A percentile compares a stretch with the other conserved stretches of the same genome.
phyloP scores from a whole-genome alignment of 2,888 invertebrate species.

The Aspidiotus destructor region DNA sequence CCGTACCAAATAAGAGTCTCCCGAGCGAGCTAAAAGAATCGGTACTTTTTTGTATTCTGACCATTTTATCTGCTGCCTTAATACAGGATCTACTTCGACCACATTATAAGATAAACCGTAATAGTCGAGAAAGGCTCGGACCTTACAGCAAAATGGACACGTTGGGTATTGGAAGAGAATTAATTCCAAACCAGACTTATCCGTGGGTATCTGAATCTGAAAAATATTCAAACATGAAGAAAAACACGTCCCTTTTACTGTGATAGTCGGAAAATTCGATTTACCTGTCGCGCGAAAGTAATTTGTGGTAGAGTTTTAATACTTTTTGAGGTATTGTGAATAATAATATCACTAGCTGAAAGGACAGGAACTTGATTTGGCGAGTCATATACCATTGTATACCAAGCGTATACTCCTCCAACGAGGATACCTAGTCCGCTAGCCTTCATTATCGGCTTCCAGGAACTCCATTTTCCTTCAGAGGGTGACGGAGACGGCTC shows the following conservation, averaged over 20 bases:
- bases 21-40: slow-evolving; percentile 65
- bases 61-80: slow-evolving; percentile 85
- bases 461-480: too few relatives aligned
- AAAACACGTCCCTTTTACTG: neutral
- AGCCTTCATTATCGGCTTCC: neutral
- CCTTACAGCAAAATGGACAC: slow-evolving; percentile 96
- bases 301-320: neutral
- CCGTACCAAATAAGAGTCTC: slow-evolving; percentile 51
- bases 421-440: neutral
- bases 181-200: slow-evolving; percentile 47
- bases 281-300: neutral
- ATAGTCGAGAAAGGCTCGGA: slow-evolving; percentile 80
- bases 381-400: neutral
- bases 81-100: slow-evolving; percentile 93
- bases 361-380: neutral
- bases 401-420: neutral
- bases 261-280: neutral
- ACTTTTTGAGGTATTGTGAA: too few relatives aligned
- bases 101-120: slow-evolving; percentile 89
- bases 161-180: slow-evolving; percentile 93
- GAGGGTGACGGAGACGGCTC: too few relatives aligned
- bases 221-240: slow-evolving; percentile 7
- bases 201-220: slow-evolving; percentile 19
- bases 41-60: slow-evolving; percentile 92
- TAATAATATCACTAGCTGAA: too few relatives aligned